phyloP scores from a whole-genome alignment of 2,888 invertebrate genomes.

The Galerucella calmariensis region DNA sequence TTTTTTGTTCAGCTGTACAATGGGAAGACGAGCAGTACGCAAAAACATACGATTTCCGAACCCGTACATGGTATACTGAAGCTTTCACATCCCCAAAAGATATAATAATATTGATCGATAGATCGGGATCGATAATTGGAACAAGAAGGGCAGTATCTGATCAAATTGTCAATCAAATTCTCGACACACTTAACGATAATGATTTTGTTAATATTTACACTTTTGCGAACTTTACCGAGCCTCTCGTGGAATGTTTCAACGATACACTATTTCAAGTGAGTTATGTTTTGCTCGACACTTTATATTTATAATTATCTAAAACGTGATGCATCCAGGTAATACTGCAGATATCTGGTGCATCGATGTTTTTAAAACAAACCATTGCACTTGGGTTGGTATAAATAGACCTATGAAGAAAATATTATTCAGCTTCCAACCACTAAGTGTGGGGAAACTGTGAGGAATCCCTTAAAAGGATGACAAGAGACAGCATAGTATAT shows the following conservation, averaged over 20 bases:
- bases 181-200: conserved; percentile 96
- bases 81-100: conserved; percentile 98
- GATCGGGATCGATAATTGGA: conserved; percentile 74
- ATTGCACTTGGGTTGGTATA: too few relatives aligned
- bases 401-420: too few relatives aligned
- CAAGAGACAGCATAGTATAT: too few relatives aligned
- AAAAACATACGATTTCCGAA: conserved; percentile 92
- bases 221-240: conserved; percentile 83
- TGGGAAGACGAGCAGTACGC: conserved; percentile 69
- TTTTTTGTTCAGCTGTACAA: conserved; percentile 70
- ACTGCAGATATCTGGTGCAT: too few relatives aligned
- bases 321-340: too few relatives aligned
- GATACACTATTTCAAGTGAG: conserved; percentile 80
- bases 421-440: too few relatives aligned
- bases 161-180: conserved; percentile 85
- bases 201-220: conserved; percentile 97
- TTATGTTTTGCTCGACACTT: too few relatives aligned
- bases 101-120: conserved; percentile 76
- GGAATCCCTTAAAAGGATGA: too few relatives aligned
- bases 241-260: conserved; percentile 89
- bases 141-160: conserved; percentile 86
- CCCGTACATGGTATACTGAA: conserved; percentile 96
- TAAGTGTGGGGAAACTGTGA: too few relatives aligned
- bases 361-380: too few relatives aligned
- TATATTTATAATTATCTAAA: too few relatives aligned